Evolutionary conservation across 2,797 vertebrate species (phyloP), one percentile per base, ranked within the genome.

Genomic region (Sebastes iracundus): DNA sequence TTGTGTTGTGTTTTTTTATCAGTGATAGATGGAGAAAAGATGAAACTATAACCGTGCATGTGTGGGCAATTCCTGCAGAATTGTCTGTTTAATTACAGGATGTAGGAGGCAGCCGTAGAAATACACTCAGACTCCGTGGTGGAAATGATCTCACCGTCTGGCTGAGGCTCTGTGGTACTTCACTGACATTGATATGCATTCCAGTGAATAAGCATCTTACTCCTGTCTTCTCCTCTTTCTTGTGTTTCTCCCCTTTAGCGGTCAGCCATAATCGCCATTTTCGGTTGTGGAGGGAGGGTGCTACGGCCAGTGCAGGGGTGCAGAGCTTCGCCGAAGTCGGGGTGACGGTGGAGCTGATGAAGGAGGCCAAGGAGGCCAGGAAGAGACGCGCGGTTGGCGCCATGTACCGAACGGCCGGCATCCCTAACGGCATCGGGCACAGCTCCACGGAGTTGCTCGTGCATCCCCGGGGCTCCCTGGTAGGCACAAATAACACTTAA

Each of bases 361-460:
- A 95, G 83, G 91, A 82, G 3, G 94, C 94, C 52, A 96, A 96
- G 67, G 96, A 96, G 66, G 94, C 93, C 25, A 93, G 95, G 78
- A 96, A 92, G 90, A 94, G 87, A 35, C 94, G 94, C 7, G 18
- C 79, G 0, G 94, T 96, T 2, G 94, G 95, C 3, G 84, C 93
- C 84, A 94, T 96, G 95, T 94, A 96, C 90, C 90, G 95, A 30
- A 96, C 96, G 1, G 94, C 95, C 1, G 95, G 95, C 64, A 95
- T 96, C 87, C 92, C 94, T 14, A 92, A 94, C 2, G 96, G 96
- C 76, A 94, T 96, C 3, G 96, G 96, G 20, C 95, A 96, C 94
- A 96, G 95, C 88, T 96, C 96, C 82, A 96, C 95, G 0, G 95
- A 96, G 86, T 75, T 97, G 77, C 85, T 96, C 58, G 78, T 96